Percentiles rank a stretch among this genome's conserved stretches.
phyloP scores from a whole-genome alignment of 1,140 invertebrate genomes.

The Drosophila nigrodunni region DNA sequence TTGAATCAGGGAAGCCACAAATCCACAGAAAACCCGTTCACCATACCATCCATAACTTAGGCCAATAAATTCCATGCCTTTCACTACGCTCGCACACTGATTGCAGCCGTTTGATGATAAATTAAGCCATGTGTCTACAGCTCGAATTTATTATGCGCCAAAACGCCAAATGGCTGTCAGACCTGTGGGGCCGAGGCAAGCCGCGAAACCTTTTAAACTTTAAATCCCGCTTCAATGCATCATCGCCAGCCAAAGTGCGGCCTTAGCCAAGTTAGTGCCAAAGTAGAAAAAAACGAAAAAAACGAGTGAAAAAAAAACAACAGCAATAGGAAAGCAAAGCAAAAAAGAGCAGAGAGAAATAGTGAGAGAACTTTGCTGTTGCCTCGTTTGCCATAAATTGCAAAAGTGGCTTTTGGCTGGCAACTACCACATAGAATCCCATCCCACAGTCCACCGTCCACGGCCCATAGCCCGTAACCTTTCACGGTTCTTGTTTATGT shows the following conservation, averaged over 20 bases:
- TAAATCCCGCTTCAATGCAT: conserved; percentile 81
- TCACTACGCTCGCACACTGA: conserved; percentile 59
- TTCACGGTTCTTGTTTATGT: conserved; percentile 68
- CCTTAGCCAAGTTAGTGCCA: conserved; percentile 55
- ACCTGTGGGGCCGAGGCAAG: conserved; percentile 37
- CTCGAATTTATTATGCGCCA: conserved; percentile 82
- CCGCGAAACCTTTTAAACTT: conserved; percentile 81
- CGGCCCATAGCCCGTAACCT: conserved; percentile 36
- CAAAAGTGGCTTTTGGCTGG: conserved; percentile 68
- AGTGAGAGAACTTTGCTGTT: conserved; percentile 61
- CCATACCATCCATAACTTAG: conserved; percentile 63
- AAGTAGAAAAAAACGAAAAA: conserved; percentile 36
- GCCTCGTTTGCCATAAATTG: conserved; percentile 68
- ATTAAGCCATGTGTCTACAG: conserved; percentile 78
- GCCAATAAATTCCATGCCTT: conserved; percentile 71
- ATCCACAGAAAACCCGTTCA: conserved; percentile 37
- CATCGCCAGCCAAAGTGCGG: conserved; percentile 61
- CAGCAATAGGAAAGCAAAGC: background rate
- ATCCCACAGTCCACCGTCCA: background rate
- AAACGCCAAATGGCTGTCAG: conserved; percentile 81
- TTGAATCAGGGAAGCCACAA: conserved; percentile 35
- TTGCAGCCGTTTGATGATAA: conserved; percentile 78
- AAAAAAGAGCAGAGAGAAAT: background rate
- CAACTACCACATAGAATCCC: conserved; percentile 41
- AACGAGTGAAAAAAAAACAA: conserved; percentile 1